Conservation (phyloP, 2,113 vertebrate genomes). For the Oenanthe melanoleuca region DNA sequence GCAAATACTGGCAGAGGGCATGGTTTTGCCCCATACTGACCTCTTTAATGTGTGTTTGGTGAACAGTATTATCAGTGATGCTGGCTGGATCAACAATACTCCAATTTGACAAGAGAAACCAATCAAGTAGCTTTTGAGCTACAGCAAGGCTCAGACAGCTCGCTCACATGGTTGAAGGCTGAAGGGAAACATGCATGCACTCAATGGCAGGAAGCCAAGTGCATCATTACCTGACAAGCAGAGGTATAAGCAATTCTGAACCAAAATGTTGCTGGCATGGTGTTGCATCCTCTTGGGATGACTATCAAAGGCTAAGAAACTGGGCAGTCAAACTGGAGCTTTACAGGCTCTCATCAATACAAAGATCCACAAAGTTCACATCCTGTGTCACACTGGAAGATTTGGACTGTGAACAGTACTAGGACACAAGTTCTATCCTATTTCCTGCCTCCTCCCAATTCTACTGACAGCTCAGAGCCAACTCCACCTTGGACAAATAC, state of each 20-base stretch:
- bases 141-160: not conserved
- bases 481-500: not conserved
- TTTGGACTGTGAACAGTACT: not conserved
- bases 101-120: not conserved
- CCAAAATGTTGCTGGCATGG: not conserved
- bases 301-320: not conserved
- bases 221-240: not conserved
- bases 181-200: not conserved
- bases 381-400: not conserved
- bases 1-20: not conserved
- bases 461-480: not conserved
- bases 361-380: not conserved
- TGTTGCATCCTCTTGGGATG: not conserved
- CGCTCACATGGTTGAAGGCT: rapidly evolving
- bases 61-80: not conserved
- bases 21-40: not conserved
- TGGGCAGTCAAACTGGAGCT: not conserved
- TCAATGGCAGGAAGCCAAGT: not conserved
- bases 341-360: not conserved
- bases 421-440: not conserved
- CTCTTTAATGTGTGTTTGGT: not conserved
- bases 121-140: not conserved
- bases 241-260: not conserved
- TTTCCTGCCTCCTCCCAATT: not conserved
- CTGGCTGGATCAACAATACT: not conserved